A percentile compares a stretch with the other conserved stretches of the same genome.
Conservation (phyloP, 2,797 vertebrate genomes). For the Simalia tracyae region DNA sequence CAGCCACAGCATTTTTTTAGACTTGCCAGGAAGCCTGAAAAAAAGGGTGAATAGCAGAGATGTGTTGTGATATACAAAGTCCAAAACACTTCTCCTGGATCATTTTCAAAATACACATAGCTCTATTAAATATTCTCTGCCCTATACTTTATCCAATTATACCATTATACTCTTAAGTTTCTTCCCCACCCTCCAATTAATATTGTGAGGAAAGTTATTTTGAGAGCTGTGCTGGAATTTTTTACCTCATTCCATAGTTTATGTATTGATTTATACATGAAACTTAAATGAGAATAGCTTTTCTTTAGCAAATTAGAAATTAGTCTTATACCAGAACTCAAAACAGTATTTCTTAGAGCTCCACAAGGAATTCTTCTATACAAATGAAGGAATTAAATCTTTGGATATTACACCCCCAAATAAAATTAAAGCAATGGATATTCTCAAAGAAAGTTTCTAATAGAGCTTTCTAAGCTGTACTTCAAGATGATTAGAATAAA, state of each 20-base stretch:
- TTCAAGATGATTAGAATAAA: conserved; percentile 53
- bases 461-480: conserved; percentile 48
- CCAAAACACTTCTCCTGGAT: no score
- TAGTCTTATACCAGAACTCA: conserved; percentile 34
- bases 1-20: background rate
- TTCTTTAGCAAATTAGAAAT: conserved; percentile 34
- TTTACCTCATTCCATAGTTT: conserved; percentile 6
- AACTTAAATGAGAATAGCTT: background rate
- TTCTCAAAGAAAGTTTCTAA: conserved; percentile 21
- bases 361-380: conserved; percentile 28
- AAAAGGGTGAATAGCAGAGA: background rate
- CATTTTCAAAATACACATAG: background rate
- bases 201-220: background rate
- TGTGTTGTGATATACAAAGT: conserved; percentile 28
- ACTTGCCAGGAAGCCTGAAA: background rate
- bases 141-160: background rate
- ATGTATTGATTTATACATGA: background rate
- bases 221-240: conserved; percentile 25
- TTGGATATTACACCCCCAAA: conserved; percentile 32
- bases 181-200: background rate
- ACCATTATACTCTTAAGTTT: background rate
- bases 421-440: conserved; percentile 17
- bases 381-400: conserved; percentile 45
- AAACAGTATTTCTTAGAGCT: conserved; percentile 37
- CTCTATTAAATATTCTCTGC: background rate